These are phyloP conservation scores for Rhynchopsitta pachyrhyncha DNA, from an alignment of 2,113 vertebrate species.

Conservation along the genomic window DNA sequence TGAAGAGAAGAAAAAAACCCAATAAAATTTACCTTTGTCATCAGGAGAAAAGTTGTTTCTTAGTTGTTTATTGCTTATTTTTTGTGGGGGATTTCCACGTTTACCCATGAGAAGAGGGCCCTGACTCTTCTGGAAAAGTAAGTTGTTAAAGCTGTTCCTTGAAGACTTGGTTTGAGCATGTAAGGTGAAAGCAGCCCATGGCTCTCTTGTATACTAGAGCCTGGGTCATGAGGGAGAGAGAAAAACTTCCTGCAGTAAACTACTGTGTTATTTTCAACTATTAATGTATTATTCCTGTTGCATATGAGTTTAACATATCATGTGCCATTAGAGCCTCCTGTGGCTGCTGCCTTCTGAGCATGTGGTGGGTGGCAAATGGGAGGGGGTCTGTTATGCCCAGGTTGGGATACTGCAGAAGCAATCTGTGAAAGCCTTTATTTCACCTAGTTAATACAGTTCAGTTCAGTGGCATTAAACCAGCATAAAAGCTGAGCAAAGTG, in stretches of 20 bases:
- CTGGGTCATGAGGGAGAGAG: not conserved
- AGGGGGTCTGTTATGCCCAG: not conserved
- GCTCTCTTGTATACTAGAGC: not conserved
- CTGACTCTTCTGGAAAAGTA: not conserved
- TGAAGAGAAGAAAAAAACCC: not conserved
- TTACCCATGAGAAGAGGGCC: not conserved
- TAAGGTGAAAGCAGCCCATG: not conserved
- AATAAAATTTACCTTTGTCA: not conserved
- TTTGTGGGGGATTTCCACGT: rapidly evolving
- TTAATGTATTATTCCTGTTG: not conserved
- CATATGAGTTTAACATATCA: not conserved
- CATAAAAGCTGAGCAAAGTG: not conserved
- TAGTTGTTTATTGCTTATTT: not conserved
- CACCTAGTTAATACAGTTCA: not conserved
- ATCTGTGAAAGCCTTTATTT: not conserved
- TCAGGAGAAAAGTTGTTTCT: not conserved
- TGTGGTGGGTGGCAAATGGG: not conserved
- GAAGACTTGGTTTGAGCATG: not conserved
- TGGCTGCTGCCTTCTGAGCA: not conserved
- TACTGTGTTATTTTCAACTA: not conserved
- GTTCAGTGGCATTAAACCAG: not conserved
- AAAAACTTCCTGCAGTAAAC: not conserved
- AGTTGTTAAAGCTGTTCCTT: not conserved
- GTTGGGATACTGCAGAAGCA: not conserved
- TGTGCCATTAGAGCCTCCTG: not conserved